Base-by-base conservation (phyloP, 2,888 invertebrate genomes). In the Megaustenia siamemsis region DNA sequence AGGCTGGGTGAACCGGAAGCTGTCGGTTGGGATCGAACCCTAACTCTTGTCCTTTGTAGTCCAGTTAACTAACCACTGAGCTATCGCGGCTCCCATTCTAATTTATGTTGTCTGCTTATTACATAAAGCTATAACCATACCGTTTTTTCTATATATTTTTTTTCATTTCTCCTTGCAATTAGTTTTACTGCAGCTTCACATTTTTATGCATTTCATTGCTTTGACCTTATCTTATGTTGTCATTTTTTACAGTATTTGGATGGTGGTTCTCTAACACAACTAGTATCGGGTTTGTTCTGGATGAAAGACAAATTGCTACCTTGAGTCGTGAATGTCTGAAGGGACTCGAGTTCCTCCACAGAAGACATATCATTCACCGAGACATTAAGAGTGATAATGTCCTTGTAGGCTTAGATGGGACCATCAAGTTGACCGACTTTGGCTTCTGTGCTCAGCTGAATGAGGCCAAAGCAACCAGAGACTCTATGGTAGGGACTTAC, bases 381-480 rank as follows among this genome's bases (percentile, higher is more conserved):
- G 98, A 99, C 93, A 98, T 99, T 85, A 99, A 99, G 93, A 98
- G 98, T n/a, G 99, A 99, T 94, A 99, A 99, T 94, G 97, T 99
- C 21, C 95, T 99, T 1, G 95, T 99, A 1, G 98, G 97, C 32
- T 97, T 98, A 97, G 96, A 97, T 90, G 98, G 98, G 0, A 95
- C 90, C 28, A 95, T 95, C 32, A 95, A 95, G 88, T 89, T 95
- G 85, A 95, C 95, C 6, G 99, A 99, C 94, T 99, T 99, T 94
- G 99, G 99, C 15, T 99, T 99, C 94, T 99, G 98, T 94, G 99
- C 99, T 4, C 99, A 99, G 93, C 97, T 99, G 82, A 96, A 97
- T 66, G 97, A 97, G 0, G 98, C 98, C 90, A 97, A 98, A 92
- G 21, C 94, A 73, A 98, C 99, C 93, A 88, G 94, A 40, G 97